Percentiles rank a stretch among this genome's conserved stretches.
Conservation (phyloP, 2,888 invertebrate genomes). For the Meteorus cinctellus region DNA sequence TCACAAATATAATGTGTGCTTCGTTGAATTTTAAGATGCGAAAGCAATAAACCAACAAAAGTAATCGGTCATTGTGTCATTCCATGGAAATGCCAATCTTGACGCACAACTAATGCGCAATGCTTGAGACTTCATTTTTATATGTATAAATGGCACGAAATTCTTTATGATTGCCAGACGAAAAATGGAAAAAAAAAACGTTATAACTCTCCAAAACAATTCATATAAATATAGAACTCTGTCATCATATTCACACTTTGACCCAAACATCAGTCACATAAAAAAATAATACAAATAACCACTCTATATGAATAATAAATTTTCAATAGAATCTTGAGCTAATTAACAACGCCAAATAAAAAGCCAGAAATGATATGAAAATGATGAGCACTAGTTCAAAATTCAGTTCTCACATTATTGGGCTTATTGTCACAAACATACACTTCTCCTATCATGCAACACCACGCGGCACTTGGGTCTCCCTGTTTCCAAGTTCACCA, state of each 20-base stretch:
- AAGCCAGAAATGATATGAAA: neutral
- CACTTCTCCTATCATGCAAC: neutral
- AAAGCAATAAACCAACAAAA: slow-evolving; percentile 8
- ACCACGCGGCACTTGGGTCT: slow-evolving; percentile 22
- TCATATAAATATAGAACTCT: neutral
- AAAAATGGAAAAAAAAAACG: neutral
- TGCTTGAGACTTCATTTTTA: neutral
- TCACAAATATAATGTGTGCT: neutral
- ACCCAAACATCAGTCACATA: neutral
- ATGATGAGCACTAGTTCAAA: neutral
- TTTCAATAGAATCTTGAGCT: too few relatives aligned
- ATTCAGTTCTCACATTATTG: neutral
- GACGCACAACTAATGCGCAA: neutral
- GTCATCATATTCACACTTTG: neutral
- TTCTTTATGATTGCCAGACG: neutral
- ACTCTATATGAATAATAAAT: too few relatives aligned
- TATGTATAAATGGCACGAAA: neutral
- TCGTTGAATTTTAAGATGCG: slow-evolving; percentile 29
- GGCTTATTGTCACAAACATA: neutral
- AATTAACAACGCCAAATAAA: neutral
- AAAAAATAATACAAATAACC: neutral
- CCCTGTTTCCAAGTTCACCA: slow-evolving; percentile 18
- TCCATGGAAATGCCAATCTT: neutral
- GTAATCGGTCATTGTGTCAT: slow-evolving; percentile 26
- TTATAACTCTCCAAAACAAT: neutral